These are phyloP conservation scores for Oreochromis tanganicae DNA, from an alignment of 2,113 vertebrate genomes.

Conservation along the genomic window DNA sequence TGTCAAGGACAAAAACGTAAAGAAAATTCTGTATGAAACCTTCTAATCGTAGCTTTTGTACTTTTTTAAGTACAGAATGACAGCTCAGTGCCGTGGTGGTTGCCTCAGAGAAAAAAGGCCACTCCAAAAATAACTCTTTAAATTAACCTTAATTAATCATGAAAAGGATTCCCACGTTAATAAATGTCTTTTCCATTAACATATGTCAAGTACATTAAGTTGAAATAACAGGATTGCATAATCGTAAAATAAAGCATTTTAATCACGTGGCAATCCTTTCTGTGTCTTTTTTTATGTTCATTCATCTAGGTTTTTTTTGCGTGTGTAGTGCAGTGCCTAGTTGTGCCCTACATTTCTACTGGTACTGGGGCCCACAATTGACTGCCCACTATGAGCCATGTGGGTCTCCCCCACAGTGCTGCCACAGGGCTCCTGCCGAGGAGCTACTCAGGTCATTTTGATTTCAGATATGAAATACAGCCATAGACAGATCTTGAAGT, in stretches of 20 bases:
- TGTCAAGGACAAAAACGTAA: neutral
- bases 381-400: neutral
- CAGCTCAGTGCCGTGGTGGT: neutral
- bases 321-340: neutral
- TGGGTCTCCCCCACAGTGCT: neutral
- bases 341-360: neutral
- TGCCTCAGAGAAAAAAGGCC: neutral
- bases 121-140: neutral
- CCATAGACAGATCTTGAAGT: neutral
- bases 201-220: neutral
- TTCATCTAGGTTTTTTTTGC: neutral
- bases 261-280: neutral
- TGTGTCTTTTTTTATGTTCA: neutral
- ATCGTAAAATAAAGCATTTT: neutral
- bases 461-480: neutral
- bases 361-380: neutral
- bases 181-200: neutral
- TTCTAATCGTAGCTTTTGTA: neutral
- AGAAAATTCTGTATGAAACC: no score
- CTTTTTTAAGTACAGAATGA: neutral
- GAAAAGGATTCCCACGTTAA: neutral
- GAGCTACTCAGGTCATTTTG: neutral
- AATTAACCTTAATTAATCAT: neutral
- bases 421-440: neutral
- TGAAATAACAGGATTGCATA: neutral